Conservation (phyloP, 2,888 invertebrate genomes). For the Drosophila prostipennis region DNA sequence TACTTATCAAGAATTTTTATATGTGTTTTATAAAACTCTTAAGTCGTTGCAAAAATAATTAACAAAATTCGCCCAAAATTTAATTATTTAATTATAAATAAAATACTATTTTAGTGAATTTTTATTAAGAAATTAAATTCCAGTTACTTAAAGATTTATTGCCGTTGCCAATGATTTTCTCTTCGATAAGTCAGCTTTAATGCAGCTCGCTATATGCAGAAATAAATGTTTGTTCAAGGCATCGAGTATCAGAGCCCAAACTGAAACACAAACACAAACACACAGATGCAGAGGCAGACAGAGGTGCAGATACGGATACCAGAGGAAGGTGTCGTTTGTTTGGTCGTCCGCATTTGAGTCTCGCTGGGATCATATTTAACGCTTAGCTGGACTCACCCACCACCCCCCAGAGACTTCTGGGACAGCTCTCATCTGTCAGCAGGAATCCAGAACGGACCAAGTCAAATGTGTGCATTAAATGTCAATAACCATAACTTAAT, state of each 20-base stretch:
- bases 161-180: neutral
- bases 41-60: too few species aligned
- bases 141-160: neutral
- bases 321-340: conserved; percentile 21
- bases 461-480: conserved; percentile 69
- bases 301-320: neutral
- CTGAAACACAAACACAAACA: conserved; percentile 14
- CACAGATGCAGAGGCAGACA: conserved; percentile 1
- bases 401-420: conserved; percentile 9
- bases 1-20: too few species aligned
- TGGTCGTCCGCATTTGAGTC: conserved; percentile 21
- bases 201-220: conserved; percentile 17
- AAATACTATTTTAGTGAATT: too few species aligned
- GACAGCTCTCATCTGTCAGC: conserved; percentile 56
- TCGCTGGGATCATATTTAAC: conserved; percentile 58
- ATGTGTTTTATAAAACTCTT: too few species aligned
- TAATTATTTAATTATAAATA: too few species aligned
- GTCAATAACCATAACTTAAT: conserved; percentile 79
- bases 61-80: too few species aligned
- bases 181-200: neutral
- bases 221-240: conserved; percentile 30
- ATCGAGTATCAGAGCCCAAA: conserved; percentile 24
- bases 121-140: too few species aligned
- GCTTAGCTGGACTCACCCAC: conserved; percentile 40
- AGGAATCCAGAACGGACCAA: conserved; percentile 26